Evolutionary conservation across 2,888 invertebrate genomes (phyloP).

Genomic region (Bimastos eiseni): DNA sequence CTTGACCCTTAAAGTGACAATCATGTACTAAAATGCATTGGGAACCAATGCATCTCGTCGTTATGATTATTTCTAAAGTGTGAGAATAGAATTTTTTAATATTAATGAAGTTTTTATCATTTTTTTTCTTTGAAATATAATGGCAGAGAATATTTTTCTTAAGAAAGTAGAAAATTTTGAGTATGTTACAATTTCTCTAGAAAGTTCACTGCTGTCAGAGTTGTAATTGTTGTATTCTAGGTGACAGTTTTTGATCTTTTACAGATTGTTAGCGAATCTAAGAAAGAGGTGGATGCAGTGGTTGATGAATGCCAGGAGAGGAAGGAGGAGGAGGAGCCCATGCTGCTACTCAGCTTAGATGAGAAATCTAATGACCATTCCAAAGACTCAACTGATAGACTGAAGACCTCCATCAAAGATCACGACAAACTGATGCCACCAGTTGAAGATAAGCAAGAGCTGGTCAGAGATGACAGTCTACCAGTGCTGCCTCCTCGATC

Average conservation of each 20-base stretch:
- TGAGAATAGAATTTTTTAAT: not conserved
- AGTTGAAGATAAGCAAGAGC: slow-evolving; percentile 9
- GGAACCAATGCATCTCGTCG: too few species aligned
- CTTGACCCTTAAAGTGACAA: too few species aligned
- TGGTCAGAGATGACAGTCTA: not conserved
- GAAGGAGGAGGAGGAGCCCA: not conserved
- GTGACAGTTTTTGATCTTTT: not conserved
- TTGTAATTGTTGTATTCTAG: not conserved
- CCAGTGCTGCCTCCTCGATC: slow-evolving; percentile 5
- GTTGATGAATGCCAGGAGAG: not conserved
- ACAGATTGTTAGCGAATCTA: not conserved
- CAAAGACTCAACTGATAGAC: not conserved
- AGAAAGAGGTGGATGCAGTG: not conserved
- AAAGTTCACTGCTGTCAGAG: not conserved
- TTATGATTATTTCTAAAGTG: too few species aligned
- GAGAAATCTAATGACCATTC: slow-evolving; percentile 4
- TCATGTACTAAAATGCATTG: too few species aligned
- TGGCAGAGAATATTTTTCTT: not conserved
- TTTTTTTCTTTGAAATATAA: not conserved
- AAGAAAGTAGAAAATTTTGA: not conserved
- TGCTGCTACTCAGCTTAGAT: not conserved
- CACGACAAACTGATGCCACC: not conserved
- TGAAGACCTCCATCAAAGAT: not conserved
- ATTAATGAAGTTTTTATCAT: not conserved
- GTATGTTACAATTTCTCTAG: not conserved